Conservation (phyloP, 2,113 vertebrate genomes). For the Notiomystis cincta region DNA sequence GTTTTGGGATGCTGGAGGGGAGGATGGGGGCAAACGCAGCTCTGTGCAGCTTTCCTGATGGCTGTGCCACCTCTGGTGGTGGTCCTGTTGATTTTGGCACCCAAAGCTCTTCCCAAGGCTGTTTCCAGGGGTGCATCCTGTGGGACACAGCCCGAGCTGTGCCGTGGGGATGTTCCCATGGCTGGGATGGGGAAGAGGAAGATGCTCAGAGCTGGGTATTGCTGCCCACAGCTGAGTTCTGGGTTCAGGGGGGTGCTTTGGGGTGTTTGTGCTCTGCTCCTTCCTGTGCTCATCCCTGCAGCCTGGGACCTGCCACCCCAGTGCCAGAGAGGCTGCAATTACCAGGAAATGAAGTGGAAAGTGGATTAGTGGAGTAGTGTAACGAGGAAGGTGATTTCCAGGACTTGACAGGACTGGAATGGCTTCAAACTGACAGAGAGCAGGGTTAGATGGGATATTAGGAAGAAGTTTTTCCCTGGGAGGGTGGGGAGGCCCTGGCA, state of each 20-base stretch:
- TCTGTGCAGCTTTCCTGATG: background rate
- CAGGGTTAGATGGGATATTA: rapidly evolving
- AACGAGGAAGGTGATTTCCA: background rate
- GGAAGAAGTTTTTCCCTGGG: rapidly evolving
- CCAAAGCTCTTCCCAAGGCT: background rate
- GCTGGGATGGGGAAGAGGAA: background rate
- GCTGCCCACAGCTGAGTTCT: background rate
- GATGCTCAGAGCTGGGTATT: background rate
- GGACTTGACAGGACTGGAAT: background rate
- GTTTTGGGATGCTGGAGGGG: background rate
- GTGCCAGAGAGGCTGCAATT: background rate
- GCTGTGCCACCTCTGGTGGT: background rate
- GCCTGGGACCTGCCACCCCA: background rate
- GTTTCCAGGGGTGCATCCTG: background rate
- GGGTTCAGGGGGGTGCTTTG: background rate
- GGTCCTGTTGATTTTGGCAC: background rate
- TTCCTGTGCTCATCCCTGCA: background rate
- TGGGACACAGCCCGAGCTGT: background rate
- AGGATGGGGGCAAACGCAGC: background rate
- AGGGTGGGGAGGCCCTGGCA: background rate
- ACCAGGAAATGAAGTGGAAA: background rate
- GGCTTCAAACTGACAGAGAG: background rate
- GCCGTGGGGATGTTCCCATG: background rate
- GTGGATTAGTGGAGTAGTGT: background rate
- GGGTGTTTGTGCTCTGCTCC: background rate